Evolutionary conservation across 2,888 invertebrate species (phyloP).

Genomic region (Noctua pronuba): DNA sequence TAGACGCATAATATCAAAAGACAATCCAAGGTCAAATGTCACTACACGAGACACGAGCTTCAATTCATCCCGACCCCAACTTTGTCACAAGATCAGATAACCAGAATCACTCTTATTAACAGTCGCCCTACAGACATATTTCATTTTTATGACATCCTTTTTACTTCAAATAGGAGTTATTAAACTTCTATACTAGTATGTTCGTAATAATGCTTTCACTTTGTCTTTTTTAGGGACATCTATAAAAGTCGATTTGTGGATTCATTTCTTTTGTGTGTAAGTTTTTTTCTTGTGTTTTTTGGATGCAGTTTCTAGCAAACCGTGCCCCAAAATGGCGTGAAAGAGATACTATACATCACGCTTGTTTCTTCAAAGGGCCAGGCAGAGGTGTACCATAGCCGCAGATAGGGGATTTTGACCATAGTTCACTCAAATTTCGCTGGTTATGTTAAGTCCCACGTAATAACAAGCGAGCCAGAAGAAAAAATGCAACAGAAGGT

Average conservation of each 20-base stretch:
- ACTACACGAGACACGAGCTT: slow-evolving; percentile 11
- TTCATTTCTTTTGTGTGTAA: not conserved
- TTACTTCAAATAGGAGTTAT: slow-evolving; percentile 37
- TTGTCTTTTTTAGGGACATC: not conserved
- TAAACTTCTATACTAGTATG: slow-evolving; percentile 19
- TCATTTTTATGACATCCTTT: slow-evolving; percentile 61
- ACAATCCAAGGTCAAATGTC: slow-evolving; percentile 28
- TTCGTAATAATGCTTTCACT: not conserved
- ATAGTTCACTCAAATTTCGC: not conserved
- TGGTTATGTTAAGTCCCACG: not conserved
- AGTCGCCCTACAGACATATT: slow-evolving; percentile 46
- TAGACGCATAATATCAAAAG: slow-evolving; percentile 22
- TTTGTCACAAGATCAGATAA: slow-evolving; percentile 56
- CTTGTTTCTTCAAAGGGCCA: not conserved
- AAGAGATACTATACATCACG: not conserved
- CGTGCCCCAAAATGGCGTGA: not conserved
- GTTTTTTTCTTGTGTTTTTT: not conserved
- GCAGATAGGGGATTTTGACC: not conserved
- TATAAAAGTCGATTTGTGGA: slow-evolving; percentile 8
- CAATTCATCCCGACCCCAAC: slow-evolving; percentile 32
- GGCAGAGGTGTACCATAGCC: not conserved
- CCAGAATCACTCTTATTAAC: slow-evolving; percentile 42
- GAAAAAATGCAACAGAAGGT: not conserved
- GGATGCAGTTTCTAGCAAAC: not conserved
- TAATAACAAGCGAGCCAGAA: not conserved